Evolutionary conservation across 2,888 invertebrate genomes (phyloP).

Genomic region (Dexiosoma caninum): DNA sequence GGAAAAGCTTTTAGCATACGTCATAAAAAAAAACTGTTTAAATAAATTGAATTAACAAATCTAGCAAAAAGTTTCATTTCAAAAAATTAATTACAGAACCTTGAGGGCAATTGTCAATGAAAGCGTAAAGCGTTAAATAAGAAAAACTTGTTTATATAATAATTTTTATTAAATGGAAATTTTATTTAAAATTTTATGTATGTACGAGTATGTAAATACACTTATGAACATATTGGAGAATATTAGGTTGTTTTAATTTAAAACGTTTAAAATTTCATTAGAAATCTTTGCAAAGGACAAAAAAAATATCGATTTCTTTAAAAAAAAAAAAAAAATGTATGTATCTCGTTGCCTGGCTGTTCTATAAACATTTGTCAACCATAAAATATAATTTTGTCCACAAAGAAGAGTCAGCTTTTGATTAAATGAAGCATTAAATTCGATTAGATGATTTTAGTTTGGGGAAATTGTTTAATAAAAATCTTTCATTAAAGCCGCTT

Average conservation of each 20-base stretch:
- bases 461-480: slow-evolving; percentile 6
- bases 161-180: slow-evolving; percentile 22
- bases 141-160: neutral
- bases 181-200: slow-evolving; percentile 2
- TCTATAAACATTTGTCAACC: neutral
- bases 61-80: neutral
- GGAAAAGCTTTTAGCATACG: slow-evolving; percentile 23
- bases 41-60: too few species aligned
- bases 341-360: neutral
- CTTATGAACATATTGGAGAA: too few species aligned
- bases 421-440: slow-evolving; percentile 56
- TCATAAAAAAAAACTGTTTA: too few species aligned
- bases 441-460: slow-evolving; percentile 49
- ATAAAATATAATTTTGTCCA: neutral
- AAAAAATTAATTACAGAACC: slow-evolving; percentile 29
- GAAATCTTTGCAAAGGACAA: slow-evolving; percentile 8
- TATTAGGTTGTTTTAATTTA: neutral
- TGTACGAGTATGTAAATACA: too few species aligned
- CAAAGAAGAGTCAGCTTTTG: slow-evolving; percentile 25
- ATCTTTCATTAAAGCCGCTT: slow-evolving; percentile 52
- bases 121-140: slow-evolving; percentile 20
- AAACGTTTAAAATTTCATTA: slow-evolving; percentile 41
- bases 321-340: too few species aligned
- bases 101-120: slow-evolving; percentile 39
- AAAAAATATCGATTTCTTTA: slow-evolving; percentile 47